Conservation (phyloP, 2,113 vertebrate species). For the Epinephelus fuscoguttatus region DNA sequence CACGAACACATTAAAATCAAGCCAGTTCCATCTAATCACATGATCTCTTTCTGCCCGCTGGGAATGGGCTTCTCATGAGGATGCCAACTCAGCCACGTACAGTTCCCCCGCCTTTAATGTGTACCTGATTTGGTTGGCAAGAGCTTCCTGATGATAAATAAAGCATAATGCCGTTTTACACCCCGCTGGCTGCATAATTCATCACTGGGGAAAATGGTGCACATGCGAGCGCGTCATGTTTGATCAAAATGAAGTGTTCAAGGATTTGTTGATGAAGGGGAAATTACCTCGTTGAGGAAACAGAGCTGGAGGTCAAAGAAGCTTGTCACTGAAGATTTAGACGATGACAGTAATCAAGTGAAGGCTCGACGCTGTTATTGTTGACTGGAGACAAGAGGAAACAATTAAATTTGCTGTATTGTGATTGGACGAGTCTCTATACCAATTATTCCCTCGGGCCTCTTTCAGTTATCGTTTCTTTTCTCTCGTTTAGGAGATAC, state of each 20-base stretch:
- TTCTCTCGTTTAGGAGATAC: not conserved
- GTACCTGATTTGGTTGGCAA: slow-evolving; percentile 39
- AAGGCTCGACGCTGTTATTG: slow-evolving; percentile 1
- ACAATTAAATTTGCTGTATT: slow-evolving; percentile 28
- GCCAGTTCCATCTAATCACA: slow-evolving; percentile 1
- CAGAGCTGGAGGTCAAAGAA: slow-evolving; percentile 37
- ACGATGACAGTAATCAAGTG: slow-evolving; percentile 36
- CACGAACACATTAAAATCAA: slow-evolving; percentile 1
- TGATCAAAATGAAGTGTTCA: slow-evolving; percentile 42
- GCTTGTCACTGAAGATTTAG: slow-evolving; percentile 33
- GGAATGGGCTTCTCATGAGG: slow-evolving; percentile 1
- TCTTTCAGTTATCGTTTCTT: not conserved
- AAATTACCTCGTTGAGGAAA: slow-evolving; percentile 44
- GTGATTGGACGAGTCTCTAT: slow-evolving; percentile 11
- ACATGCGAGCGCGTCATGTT: slow-evolving; percentile 45
- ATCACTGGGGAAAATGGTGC: slow-evolving; percentile 36
- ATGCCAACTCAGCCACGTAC: too few relatives aligned
- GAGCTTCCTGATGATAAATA: slow-evolving; percentile 60
- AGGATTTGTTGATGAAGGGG: slow-evolving; percentile 29
- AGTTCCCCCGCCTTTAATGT: not conserved
- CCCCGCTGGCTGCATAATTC: slow-evolving; percentile 63
- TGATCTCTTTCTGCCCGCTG: not conserved
- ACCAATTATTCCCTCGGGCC: not conserved
- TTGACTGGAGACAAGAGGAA: slow-evolving; percentile 26
- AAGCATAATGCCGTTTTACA: slow-evolving; percentile 55